Percentiles rank a stretch among this genome's conserved stretches.
These are phyloP conservation scores for Acropora tenuis DNA, from an alignment of 64 coral and sea anemone genomes.

Conservation along the genomic window DNA sequence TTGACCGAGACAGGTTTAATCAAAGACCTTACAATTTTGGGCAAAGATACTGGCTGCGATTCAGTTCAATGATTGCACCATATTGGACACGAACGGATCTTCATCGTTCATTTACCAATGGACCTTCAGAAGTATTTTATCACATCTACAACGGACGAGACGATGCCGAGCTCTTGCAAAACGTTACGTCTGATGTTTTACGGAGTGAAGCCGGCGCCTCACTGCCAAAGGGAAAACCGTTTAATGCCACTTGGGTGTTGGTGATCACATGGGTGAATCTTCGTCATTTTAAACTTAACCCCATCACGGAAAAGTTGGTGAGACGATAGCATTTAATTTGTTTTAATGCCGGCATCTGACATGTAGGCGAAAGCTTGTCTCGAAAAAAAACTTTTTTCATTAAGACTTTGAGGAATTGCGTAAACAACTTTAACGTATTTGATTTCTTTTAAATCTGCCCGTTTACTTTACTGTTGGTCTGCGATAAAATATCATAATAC, in stretches of 20 bases:
- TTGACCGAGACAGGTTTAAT: background rate
- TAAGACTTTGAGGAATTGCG: too few relatives aligned
- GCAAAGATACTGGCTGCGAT: slow-evolving; percentile 34
- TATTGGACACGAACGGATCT: slow-evolving; percentile 47
- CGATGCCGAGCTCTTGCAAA: background rate
- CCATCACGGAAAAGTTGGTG: background rate
- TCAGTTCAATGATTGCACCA: slow-evolving; percentile 16
- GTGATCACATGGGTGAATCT: slow-evolving; percentile 53
- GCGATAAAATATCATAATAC: too few relatives aligned
- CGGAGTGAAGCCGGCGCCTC: background rate
- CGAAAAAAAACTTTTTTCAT: too few relatives aligned
- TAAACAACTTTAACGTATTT: too few relatives aligned
- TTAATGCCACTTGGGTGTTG: slow-evolving; percentile 15
- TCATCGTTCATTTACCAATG: background rate
- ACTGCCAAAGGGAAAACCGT: slow-evolving; percentile 28
- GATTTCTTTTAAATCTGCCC: too few relatives aligned
- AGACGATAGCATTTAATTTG: background rate
- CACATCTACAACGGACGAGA: background rate
- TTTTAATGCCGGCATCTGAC: too few relatives aligned
- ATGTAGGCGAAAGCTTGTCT: too few relatives aligned
- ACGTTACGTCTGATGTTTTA: slow-evolving; percentile 29
- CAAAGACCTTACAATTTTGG: slow-evolving; percentile 61
- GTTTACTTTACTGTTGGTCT: too few relatives aligned
- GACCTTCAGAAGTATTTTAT: slow-evolving; percentile 33
- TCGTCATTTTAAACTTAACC: slow-evolving; percentile 6